These are phyloP conservation scores for Diglossa cyanea DNA, from an alignment of 2,797 vertebrate species.

Conservation along the genomic window DNA sequence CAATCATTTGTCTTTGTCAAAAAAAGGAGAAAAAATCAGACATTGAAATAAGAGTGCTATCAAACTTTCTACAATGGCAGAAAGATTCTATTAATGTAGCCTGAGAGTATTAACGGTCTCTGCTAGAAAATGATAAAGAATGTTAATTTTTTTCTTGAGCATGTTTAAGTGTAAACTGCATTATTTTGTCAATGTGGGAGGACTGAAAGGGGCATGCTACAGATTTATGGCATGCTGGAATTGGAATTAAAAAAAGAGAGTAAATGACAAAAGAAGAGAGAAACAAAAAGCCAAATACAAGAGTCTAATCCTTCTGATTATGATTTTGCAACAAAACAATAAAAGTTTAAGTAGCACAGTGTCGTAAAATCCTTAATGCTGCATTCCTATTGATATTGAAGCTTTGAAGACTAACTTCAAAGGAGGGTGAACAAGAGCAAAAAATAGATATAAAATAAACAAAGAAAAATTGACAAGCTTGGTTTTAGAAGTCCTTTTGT, in stretches of 20 bases:
- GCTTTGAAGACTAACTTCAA: slow-evolving; percentile 72
- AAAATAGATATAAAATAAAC: slow-evolving; percentile 71
- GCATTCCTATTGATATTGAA: slow-evolving; percentile 67
- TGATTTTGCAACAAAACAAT: slow-evolving; percentile 73
- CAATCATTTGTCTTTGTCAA: slow-evolving; percentile 90
- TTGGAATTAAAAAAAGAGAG: slow-evolving; percentile 43
- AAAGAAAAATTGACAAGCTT: slow-evolving; percentile 17
- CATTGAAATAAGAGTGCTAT: slow-evolving; percentile 86
- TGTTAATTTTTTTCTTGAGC: slow-evolving; percentile 79
- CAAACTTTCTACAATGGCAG: slow-evolving; percentile 86
- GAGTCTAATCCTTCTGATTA: slow-evolving; percentile 72
- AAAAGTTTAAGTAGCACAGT: slow-evolving; percentile 73
- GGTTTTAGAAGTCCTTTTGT: slow-evolving; percentile 50
- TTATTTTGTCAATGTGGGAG: slow-evolving; percentile 70
- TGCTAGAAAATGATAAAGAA: slow-evolving; percentile 81
- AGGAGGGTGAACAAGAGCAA: slow-evolving; percentile 54
- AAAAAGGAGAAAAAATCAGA: slow-evolving; percentile 83
- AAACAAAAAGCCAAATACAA: slow-evolving; percentile 59
- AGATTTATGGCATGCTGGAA: slow-evolving; percentile 70
- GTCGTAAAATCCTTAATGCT: slow-evolving; percentile 74
- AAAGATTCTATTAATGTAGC: slow-evolving; percentile 84
- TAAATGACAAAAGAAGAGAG: slow-evolving; percentile 9
- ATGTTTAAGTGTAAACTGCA: slow-evolving; percentile 73
- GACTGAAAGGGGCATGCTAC: slow-evolving; percentile 57
- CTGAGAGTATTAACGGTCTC: slow-evolving; percentile 79